A percentile compares a stretch with the other conserved stretches of the same genome.
These are phyloP conservation scores for silkworm (Bombyx mori) DNA, from an alignment of 1,140 invertebrate genomes.

Conservation along the genomic window DNA sequence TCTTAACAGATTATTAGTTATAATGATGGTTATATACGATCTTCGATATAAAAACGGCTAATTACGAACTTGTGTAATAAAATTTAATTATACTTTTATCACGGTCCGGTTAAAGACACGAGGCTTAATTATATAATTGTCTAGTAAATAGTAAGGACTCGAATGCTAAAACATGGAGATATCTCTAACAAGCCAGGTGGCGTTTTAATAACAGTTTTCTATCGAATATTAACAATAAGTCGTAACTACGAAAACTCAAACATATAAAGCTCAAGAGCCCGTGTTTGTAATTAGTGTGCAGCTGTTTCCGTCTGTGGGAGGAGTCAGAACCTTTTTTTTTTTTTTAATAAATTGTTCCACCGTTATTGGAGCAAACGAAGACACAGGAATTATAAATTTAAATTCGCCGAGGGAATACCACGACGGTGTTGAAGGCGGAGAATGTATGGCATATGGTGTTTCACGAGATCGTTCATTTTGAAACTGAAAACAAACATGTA, in stretches of 20 bases:
- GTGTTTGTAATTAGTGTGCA: constrained; percentile 60
- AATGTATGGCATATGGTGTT: constrained; percentile 62
- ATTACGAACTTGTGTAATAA: no score
- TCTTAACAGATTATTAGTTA: no score
- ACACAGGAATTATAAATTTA: constrained; percentile 54
- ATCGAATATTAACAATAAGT: constrained; percentile 21
- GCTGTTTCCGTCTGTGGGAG: constrained; percentile 63
- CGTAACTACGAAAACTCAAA: neutral
- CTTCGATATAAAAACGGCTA: no score
- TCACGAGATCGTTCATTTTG: constrained; percentile 26
- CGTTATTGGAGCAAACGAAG: constrained; percentile 51
- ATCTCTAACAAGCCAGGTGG: constrained; percentile 8
- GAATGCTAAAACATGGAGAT: neutral
- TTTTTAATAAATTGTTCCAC: constrained; percentile 48
- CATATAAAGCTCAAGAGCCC: constrained; percentile 28
- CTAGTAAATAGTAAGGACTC: constrained; percentile 1
- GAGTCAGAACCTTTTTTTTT: constrained; percentile 46
- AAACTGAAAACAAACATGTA: no score
- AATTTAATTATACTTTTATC: no score
- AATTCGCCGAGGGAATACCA: constrained; percentile 58
- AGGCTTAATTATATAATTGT: constrained; percentile 4
- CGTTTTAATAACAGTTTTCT: constrained; percentile 18
- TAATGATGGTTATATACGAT: no score
- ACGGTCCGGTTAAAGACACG: no score
- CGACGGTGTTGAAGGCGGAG: constrained; percentile 40